Evolutionary conservation across 2,797 vertebrate species (phyloP), one percentile per base, ranked within the genome.

Genomic region (Rhadinocentrus ornatus): DNA sequence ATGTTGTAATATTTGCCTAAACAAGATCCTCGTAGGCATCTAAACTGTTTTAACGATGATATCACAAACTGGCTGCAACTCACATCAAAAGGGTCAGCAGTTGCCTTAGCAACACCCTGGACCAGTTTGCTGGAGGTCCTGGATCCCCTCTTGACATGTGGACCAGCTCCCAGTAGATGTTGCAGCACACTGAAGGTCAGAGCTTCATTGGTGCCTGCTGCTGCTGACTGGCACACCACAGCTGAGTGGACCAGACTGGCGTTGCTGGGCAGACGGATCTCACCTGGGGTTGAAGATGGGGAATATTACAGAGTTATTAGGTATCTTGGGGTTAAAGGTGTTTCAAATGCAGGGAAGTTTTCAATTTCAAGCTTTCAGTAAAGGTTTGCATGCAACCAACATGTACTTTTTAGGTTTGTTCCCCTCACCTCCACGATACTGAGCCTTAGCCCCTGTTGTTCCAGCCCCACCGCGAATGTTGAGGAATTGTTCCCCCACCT

Each of bases 401-500:
- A 7, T n/a, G 44, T 22, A 22, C 11, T 11, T 20, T 50, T 13
- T 8, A 6, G 4, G 46, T 8, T 1, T 0, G 10, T 26, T 55
- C 13, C 15, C 24, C 82, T 92, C 82, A 99, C 98, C 97, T 88
- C 97, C 97, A 53, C 92, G 94, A 76, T 98, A 99, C 62, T 91
- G 91, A 75, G 96, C 89, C 83, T 94, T 93, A 16, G 91, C 87
- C 6, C 96, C 93, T 3, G 94, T 75, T 71, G 92, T 78, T 41
- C 97, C 98, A 6, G 91, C 68, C 46, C 98, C 98, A 6, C 97
- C 94, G 59, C 98, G 94, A 87, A 99, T 96, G 84, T 99, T 99
- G 9, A 99, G 93, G 81, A 98, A 99, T 18, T 98, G 96, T 80
- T 99, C 96, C 39, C 96, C 98, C 44, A 99, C 91, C 84, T 97